These are phyloP conservation scores for Apostichopus leukothele DNA, from an alignment of 53 echinoderm and acorn worm genomes.

Conservation along the genomic window DNA sequence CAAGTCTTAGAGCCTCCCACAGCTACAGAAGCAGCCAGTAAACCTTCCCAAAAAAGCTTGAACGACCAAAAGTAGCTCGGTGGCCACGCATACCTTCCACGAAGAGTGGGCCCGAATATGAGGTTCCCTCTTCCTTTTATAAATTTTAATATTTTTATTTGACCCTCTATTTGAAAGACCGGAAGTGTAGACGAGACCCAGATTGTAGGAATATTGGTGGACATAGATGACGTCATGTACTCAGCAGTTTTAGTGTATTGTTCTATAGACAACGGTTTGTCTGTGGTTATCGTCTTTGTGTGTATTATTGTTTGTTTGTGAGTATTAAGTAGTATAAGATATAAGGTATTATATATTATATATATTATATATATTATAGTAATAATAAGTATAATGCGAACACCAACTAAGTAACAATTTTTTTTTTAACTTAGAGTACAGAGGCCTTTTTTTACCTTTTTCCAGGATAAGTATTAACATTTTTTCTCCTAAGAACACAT, in stretches of 20 bases:
- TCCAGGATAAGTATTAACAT: too few species aligned
- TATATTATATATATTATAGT: too few species aligned
- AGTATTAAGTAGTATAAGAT: background rate
- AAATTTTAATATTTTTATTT: background rate
- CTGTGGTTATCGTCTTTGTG: background rate
- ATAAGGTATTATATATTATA: too few species aligned
- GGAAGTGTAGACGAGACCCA: background rate
- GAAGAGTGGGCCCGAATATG: background rate
- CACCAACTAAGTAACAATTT: too few species aligned
- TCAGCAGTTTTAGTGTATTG: background rate
- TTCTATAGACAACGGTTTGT: background rate
- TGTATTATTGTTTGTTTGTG: background rate
- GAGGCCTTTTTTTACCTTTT: too few species aligned
- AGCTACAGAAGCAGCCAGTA: background rate
- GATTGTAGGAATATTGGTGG: background rate
- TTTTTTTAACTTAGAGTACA: too few species aligned
- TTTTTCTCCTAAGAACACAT: too few species aligned
- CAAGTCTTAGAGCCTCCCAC: background rate
- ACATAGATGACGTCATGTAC: background rate
- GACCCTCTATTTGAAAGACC: background rate
- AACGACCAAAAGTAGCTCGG: background rate
- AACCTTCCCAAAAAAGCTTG: background rate
- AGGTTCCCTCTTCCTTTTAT: background rate
- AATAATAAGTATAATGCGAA: too few species aligned
- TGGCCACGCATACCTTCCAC: background rate